These are phyloP conservation scores for Cheiracanthium punctorium DNA, from an alignment of 2,888 invertebrate genomes.

Conservation along the genomic window DNA sequence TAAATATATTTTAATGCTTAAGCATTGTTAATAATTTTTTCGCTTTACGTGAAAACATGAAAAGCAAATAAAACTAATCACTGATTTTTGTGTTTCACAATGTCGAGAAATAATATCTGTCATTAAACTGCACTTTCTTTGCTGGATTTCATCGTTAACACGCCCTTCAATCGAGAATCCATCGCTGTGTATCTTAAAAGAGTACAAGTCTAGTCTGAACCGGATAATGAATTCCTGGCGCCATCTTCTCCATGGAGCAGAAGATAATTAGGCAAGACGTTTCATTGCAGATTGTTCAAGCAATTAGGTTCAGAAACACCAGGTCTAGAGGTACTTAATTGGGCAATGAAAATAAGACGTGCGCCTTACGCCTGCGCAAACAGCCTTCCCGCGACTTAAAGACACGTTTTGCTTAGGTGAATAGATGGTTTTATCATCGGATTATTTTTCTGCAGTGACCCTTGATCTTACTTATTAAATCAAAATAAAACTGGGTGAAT, in stretches of 20 bases:
- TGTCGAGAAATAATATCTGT: too few species aligned
- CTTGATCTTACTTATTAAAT: too few species aligned
- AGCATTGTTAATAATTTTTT: too few species aligned
- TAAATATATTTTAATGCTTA: too few species aligned
- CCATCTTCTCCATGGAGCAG: conserved; percentile 32
- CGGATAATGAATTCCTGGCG: conserved; percentile 59
- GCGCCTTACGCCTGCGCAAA: conserved; percentile 16
- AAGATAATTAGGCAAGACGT: conserved; percentile 61
- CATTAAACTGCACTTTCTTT: background rate
- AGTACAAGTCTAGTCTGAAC: background rate
- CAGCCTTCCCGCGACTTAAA: background rate
- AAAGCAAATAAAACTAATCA: too few species aligned
- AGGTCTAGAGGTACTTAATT: conserved; percentile 40
- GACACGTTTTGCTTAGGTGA: too few species aligned
- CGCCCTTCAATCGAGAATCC: background rate
- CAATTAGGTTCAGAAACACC: conserved; percentile 49
- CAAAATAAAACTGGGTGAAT: too few species aligned
- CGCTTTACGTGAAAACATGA: too few species aligned
- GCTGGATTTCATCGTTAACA: background rate
- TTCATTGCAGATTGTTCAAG: conserved; percentile 63
- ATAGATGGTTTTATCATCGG: too few species aligned
- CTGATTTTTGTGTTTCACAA: too few species aligned
- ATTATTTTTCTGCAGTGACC: too few species aligned
- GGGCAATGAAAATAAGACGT: conserved; percentile 58
- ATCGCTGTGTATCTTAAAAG: background rate